Conservation (phyloP, 2,888 invertebrate species). For the Thyatira batis region DNA sequence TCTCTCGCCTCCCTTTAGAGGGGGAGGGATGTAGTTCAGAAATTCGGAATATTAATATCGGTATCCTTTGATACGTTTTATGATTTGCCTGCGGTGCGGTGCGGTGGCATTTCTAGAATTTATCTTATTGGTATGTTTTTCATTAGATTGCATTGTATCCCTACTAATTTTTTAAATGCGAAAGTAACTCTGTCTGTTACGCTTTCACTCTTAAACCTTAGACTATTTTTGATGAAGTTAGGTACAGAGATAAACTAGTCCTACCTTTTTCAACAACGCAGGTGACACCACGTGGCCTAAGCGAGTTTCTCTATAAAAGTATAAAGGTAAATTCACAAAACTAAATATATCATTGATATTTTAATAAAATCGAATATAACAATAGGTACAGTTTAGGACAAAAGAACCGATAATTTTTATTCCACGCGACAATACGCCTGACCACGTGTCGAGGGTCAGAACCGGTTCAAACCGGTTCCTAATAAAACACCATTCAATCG, state of each 20-base stretch:
- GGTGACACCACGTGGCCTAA: too few relatives aligned
- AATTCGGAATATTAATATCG: conserved; percentile 42
- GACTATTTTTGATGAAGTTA: too few relatives aligned
- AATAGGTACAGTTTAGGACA: conserved; percentile 52
- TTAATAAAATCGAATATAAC: conserved; percentile 20
- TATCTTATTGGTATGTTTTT: not conserved
- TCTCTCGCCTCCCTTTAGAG: conserved; percentile 28
- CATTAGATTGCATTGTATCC: not conserved
- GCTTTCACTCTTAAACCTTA: too few relatives aligned
- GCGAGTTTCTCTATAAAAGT: not conserved
- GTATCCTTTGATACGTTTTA: conserved; percentile 18
- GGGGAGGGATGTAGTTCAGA: conserved; percentile 38
- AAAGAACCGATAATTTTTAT: conserved; percentile 71
- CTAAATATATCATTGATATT: conserved; percentile 40
- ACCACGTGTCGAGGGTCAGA: conserved; percentile 76
- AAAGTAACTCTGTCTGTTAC: too few relatives aligned
- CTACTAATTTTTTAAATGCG: too few relatives aligned
- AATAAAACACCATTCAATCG: conserved; percentile 75
- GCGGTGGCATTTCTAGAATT: conserved; percentile 1
- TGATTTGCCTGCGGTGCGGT: conserved; percentile 1
- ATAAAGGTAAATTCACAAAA: not conserved
- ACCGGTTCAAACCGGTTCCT: conserved; percentile 73
- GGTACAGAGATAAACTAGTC: too few relatives aligned
- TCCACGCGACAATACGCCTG: conserved; percentile 66
- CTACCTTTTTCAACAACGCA: too few relatives aligned